Percentiles rank a stretch among this genome's conserved stretches.
Conservation (phyloP, 2,797 vertebrate genomes). For the Syngnathus rostellatus region DNA sequence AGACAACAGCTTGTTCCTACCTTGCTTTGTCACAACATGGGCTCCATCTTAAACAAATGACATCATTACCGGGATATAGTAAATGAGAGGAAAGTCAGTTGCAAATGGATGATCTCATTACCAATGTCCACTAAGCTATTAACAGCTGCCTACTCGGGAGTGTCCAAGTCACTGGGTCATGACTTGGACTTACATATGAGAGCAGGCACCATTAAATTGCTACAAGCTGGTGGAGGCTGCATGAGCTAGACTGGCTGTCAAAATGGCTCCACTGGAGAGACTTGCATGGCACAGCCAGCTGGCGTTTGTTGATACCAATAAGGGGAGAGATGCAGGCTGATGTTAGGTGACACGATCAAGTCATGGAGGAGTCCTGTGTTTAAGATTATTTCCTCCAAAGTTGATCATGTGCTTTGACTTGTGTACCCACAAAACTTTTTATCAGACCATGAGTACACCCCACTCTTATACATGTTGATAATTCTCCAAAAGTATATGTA, state of each 20-base stretch:
- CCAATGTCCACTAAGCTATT: constrained; percentile 45
- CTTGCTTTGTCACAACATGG: constrained; percentile 20
- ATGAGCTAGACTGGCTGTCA: constrained; percentile 35
- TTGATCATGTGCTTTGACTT: background rate
- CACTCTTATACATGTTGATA: too few relatives aligned
- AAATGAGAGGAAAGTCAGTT: constrained; percentile 42
- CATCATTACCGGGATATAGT: constrained; percentile 4
- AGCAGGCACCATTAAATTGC: constrained; percentile 36
- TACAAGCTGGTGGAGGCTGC: constrained; percentile 37
- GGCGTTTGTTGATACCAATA: constrained; percentile 17
- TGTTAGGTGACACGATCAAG: constrained; percentile 19
- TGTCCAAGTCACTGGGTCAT: constrained; percentile 40
- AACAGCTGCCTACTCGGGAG: constrained; percentile 26
- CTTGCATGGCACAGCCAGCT: constrained; percentile 37
- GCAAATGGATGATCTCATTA: constrained; percentile 57
- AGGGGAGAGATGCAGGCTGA: constrained; percentile 19
- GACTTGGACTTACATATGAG: background rate
- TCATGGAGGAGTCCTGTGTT: constrained; percentile 29
- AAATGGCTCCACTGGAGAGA: constrained; percentile 34
- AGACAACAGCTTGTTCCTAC: constrained; percentile 13
- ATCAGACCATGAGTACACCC: too few relatives aligned
- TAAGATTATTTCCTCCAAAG: constrained; percentile 38
- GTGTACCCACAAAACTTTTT: too few relatives aligned
- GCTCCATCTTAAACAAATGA: constrained; percentile 32
- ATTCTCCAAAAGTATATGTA: too few relatives aligned